Evolutionary conservation across 1,140 invertebrate species (phyloP), one percentile per base, ranked within the genome.

Genomic region (Colletes gigas): DNA sequence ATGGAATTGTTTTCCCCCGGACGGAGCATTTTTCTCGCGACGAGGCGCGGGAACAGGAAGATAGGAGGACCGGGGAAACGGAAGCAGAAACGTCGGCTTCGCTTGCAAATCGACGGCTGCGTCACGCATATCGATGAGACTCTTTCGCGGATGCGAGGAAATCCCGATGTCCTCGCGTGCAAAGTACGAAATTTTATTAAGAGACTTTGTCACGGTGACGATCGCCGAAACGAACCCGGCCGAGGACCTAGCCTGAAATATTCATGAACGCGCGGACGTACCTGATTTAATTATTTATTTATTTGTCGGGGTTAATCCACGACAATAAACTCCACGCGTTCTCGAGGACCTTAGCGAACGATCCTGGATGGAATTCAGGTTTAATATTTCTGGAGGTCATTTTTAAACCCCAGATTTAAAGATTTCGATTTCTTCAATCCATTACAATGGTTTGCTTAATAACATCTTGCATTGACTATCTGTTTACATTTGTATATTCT

Each of bases 1-100:
- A 55, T 39, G 52, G 62, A 87, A 86, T 87, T 87, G 82, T 87
- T 87, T 87, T 83, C 57, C 75, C 21, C 44, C 30, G 62, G 72
- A 54, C 15, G 19, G 54, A 65, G 41, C 63, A 83, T 83, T 86
- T 83, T 67, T 75, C 76, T 83, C 54, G 59, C 72, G 21, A 19
- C 62, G 39, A 30, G 30, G 57, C 54, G 59, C 17, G 66, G n/a
- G 0, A 15, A n/a, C 1, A 50, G 62, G 17, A 10, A 68, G 12
- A 52, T 8, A 59, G 19, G 10, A 30, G 50, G 50, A 50, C 50
- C 8, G 50, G 50, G 50, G 41, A 3, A 50, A 14, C 6, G 21
- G 15, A 44, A 50, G 21, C 7, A 10, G 15, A 14, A 54, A 72
- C 30, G 44, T 30, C 41, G 52, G 73, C 41, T 82, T 67, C n/a